Evolutionary conservation across 2,797 vertebrate species (phyloP).

Genomic region (Megalops cyprinoides): DNA sequence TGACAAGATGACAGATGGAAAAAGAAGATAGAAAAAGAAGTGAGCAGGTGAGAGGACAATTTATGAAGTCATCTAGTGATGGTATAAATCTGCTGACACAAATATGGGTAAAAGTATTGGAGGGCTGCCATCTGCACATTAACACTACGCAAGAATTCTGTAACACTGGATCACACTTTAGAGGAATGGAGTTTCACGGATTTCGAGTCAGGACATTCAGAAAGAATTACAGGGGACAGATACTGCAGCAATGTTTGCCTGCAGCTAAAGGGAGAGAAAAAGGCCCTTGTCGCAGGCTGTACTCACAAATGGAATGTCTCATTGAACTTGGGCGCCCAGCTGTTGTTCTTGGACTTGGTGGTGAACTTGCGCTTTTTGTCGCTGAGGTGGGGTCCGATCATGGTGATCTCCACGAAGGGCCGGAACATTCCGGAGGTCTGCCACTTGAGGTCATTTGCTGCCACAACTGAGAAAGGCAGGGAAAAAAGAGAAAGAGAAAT

Average conservation of each 20-base stretch:
- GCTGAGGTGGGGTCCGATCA: slow-evolving; percentile 94
- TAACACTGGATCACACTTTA: neutral
- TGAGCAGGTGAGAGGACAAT: too few species aligned
- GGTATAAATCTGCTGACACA: neutral
- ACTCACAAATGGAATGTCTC: slow-evolving; percentile 98
- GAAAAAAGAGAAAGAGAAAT: neutral
- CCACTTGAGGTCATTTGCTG: slow-evolving; percentile 94
- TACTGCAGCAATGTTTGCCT: neutral
- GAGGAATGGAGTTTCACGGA: neutral
- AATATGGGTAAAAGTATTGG: neutral
- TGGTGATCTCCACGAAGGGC: slow-evolving; percentile 90
- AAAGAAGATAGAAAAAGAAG: neutral
- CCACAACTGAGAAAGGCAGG: slow-evolving; percentile 76
- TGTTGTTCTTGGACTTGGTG: slow-evolving; percentile 98
- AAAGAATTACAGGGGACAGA: neutral
- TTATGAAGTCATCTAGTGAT: neutral
- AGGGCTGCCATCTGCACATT: neutral
- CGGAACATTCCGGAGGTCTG: slow-evolving; percentile 97
- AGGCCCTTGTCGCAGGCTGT: neutral
- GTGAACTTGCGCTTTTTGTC: slow-evolving; percentile 97
- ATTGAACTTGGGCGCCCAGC: slow-evolving; percentile 96
- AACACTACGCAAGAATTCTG: neutral
- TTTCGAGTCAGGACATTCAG: neutral
- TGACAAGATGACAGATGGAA: neutral
- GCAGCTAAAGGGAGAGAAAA: neutral